Evolutionary conservation across 2,797 vertebrate genomes (phyloP).

Genomic region (Hemitrygon akajei): DNA sequence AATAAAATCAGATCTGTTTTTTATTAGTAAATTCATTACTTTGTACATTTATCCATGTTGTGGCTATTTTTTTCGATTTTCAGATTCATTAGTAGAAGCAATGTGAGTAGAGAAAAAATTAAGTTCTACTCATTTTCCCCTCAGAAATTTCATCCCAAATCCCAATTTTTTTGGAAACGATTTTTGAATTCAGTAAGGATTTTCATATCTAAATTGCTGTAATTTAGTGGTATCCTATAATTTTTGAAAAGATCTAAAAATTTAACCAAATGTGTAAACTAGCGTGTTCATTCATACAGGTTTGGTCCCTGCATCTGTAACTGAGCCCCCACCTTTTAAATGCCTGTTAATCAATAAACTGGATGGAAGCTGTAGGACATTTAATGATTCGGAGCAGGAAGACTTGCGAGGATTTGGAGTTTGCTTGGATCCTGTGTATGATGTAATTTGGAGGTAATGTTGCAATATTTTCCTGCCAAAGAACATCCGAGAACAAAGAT

Average conservation of each 20-base stretch:
- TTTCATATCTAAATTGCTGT: too few species aligned
- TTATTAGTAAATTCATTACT: background rate
- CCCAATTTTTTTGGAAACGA: too few species aligned
- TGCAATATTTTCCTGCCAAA: background rate
- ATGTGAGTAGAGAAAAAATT: too few species aligned
- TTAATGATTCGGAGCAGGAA: conserved; percentile 97
- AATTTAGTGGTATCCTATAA: too few species aligned
- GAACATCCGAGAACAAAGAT: background rate
- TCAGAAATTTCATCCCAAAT: too few species aligned
- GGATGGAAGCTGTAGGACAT: conserved; percentile 96
- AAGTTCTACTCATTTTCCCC: too few species aligned
- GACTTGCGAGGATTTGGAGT: conserved; percentile 94
- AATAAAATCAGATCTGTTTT: background rate
- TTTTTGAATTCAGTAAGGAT: too few species aligned
- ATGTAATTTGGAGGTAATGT: conserved; percentile 94
- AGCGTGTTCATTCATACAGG: conserved; percentile 54
- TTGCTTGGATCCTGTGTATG: conserved; percentile 95
- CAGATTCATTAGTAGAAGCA: background rate
- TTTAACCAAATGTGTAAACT: background rate
- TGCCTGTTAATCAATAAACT: conserved; percentile 97
- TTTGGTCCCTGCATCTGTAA: conserved; percentile 85
- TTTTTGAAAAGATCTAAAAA: background rate
- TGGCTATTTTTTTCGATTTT: background rate
- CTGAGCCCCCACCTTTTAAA: conserved; percentile 94
- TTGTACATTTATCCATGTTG: background rate